phyloP scores from a whole-genome alignment of 2,797 vertebrate species.

The Eremophila alpestris region DNA sequence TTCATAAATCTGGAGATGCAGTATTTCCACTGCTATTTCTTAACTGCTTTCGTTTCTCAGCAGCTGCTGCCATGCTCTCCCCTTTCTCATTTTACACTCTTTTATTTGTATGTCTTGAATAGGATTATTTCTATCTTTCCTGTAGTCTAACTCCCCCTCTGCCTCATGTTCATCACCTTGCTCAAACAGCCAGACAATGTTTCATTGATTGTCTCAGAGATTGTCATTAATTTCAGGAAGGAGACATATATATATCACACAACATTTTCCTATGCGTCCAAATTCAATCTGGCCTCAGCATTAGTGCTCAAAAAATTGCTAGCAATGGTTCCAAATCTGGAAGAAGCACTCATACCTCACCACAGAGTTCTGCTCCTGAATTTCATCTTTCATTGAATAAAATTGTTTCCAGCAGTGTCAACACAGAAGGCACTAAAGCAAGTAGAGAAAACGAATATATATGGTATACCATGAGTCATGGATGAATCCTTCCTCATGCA shows the following conservation, averaged over 20 bases:
- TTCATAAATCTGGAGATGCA: background rate
- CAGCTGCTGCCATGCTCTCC: background rate
- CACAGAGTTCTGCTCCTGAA: background rate
- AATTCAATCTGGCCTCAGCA: background rate
- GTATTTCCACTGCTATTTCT: background rate
- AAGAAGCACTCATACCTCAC: background rate
- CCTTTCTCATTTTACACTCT: background rate
- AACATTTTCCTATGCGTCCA: background rate
- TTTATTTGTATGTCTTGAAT: background rate
- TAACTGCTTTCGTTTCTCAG: background rate
- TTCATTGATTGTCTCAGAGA: background rate
- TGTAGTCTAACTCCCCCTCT: background rate
- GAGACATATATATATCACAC: background rate
- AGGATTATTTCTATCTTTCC: background rate
- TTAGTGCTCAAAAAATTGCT: background rate
- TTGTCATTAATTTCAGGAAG: background rate
- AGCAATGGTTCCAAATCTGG: background rate
- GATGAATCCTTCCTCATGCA: background rate
- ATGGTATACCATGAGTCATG: background rate
- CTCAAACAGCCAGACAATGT: background rate
- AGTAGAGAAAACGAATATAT: background rate
- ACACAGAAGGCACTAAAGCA: background rate
- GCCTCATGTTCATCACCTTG: background rate
- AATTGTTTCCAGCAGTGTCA: background rate
- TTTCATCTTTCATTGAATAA: background rate